Evolutionary conservation across 2,113 vertebrate species (phyloP).

Genomic region (Trinectes maculatus): DNA sequence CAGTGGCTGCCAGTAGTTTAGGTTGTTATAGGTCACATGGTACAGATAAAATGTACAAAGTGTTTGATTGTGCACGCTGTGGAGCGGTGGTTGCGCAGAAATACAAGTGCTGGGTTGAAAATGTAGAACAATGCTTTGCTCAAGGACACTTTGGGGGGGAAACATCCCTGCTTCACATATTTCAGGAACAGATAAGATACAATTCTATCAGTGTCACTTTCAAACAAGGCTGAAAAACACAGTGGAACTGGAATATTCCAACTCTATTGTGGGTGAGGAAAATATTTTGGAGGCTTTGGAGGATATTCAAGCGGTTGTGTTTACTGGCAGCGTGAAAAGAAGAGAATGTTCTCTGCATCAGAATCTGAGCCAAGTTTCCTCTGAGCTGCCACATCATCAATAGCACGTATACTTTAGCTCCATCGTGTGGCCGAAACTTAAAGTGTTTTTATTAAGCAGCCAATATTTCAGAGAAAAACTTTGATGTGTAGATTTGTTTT

Average conservation of each 20-base stretch:
- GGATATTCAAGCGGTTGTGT: background rate
- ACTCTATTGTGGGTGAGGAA: slow-evolving; percentile 2
- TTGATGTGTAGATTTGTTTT: no score
- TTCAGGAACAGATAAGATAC: background rate
- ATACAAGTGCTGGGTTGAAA: background rate
- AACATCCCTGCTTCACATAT: no score
- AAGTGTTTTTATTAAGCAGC: background rate
- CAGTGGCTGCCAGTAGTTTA: background rate
- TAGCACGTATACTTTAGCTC: slow-evolving; percentile 32
- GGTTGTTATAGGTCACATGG: background rate
- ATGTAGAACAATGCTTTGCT: background rate
- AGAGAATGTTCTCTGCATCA: slow-evolving; percentile 50
- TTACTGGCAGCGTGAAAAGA: slow-evolving; percentile 11
- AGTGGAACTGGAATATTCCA: background rate
- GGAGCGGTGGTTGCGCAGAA: background rate
- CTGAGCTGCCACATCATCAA: slow-evolving; percentile 71
- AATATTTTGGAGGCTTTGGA: slow-evolving; percentile 1
- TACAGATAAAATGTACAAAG: slow-evolving; percentile 4
- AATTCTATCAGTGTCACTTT: background rate
- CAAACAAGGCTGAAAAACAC: background rate
- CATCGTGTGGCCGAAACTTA: slow-evolving; percentile 57
- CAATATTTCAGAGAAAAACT: background rate
- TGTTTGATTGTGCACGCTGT: slow-evolving; percentile 4
- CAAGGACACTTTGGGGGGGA: background rate
- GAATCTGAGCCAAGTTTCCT: slow-evolving; percentile 16